Evolutionary conservation across 1,140 invertebrate genomes (phyloP), one percentile per base, ranked within the genome.

Genomic region (Drosophila nasuta): DNA sequence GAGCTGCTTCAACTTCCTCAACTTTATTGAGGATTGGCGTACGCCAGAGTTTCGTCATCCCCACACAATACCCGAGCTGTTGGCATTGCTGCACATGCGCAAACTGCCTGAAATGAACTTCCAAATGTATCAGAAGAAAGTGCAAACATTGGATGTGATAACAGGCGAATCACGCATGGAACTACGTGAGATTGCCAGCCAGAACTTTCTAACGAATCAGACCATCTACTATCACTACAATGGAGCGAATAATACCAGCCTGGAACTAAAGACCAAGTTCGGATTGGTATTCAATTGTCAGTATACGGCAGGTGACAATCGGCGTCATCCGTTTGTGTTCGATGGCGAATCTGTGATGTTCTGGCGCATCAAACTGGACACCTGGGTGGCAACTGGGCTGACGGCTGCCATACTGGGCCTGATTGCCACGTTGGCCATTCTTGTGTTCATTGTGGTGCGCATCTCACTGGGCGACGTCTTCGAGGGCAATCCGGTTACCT

Each of bases 301-400:
- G 69, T 92, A 83, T 46, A 91, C 75, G 5, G 79, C 85, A 0
- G 91, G 91, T 0, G 88, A 92, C 1, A 92, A 92, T 66, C 56
- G 79, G 0, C 41, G 91, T 0, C 85, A 92, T 72, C 91, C 91
- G 7, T 92, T 92, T 64, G 51, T 91, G 1, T 92, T 92, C 8
- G 91, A 92, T 15, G 91, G 90, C 1, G 91, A 92, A 49, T 89
- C 85, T 0, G 91, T 92, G 4, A 92, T 92, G 92, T 92, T 88
- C 51, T 92, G 92, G 92, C 81, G 91, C 38, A 80, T 94, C 46
- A 92, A 93, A 57, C 85, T 92, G 10, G 93, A 93, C 49, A 82
- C 93, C 2, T 94, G 93, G 93, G 92, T 94, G 56, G 93, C 93
- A 70, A 93, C 93, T 1, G 93, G 93, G 52, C 76, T 94, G 48